Evolutionary conservation across 2,888 invertebrate species (phyloP).

Genomic region (Acronicta aceris): DNA sequence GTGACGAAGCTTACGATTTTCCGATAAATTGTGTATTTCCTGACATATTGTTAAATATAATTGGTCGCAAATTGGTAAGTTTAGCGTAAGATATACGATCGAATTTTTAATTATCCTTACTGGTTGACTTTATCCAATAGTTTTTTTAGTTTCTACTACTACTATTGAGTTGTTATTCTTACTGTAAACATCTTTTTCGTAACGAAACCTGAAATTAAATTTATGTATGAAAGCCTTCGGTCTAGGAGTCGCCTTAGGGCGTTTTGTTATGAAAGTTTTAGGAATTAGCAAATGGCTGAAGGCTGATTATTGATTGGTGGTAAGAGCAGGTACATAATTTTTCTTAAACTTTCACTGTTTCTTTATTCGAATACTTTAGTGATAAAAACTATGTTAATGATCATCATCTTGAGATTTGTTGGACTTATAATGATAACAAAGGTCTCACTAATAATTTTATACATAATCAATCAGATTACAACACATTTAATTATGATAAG

Average conservation of each 20-base stretch:
- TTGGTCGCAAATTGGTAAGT: conserved; percentile 16
- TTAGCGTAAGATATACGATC: too few species aligned
- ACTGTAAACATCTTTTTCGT: background rate
- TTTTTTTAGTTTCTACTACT: background rate
- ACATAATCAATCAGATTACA: conserved; percentile 1
- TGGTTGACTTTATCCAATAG: too few species aligned
- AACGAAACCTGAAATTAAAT: background rate
- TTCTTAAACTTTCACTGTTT: conserved; percentile 8
- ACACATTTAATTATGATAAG: conserved; percentile 13
- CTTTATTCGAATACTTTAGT: background rate
- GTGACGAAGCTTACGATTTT: conserved; percentile 36
- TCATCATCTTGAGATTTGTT: background rate
- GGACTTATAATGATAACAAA: background rate
- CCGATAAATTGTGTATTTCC: conserved; percentile 15
- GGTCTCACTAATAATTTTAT: too few species aligned
- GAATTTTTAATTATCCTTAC: too few species aligned
- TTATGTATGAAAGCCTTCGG: background rate
- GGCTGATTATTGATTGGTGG: conserved; percentile 20
- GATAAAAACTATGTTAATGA: background rate
- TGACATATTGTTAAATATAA: background rate
- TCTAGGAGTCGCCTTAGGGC: too few species aligned
- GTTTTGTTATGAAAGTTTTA: background rate
- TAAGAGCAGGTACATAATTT: background rate
- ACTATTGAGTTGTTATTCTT: background rate
- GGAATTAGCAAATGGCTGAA: conserved; percentile 25